Evolutionary conservation across 2,888 invertebrate species (phyloP).

Genomic region (Pseudoips prasinana): DNA sequence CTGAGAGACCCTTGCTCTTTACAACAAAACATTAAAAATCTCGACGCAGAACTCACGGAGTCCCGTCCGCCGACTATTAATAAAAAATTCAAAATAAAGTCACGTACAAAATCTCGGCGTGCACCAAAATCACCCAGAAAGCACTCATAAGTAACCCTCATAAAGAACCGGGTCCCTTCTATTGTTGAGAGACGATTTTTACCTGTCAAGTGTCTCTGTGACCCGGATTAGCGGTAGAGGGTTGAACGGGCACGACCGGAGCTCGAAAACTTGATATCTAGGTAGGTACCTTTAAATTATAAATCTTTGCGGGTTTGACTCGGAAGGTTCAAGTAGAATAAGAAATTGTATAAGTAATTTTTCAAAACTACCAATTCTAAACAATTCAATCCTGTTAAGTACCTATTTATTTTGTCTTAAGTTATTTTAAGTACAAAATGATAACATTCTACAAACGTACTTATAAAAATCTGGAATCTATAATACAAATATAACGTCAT

Average conservation of each 20-base stretch:
- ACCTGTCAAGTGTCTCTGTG: conserved; percentile 47
- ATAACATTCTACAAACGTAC: too few species aligned
- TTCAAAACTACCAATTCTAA: too few species aligned
- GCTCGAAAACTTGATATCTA: conserved; percentile 26
- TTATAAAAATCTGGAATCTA: too few species aligned
- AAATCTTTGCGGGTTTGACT: conserved; percentile 10
- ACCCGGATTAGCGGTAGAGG: conserved; percentile 43
- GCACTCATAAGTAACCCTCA: conserved; percentile 44
- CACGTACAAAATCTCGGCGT: conserved; percentile 26
- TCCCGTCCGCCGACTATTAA: background rate
- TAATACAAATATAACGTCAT: too few species aligned
- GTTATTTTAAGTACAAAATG: too few species aligned
- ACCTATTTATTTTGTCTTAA: too few species aligned
- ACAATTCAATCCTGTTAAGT: too few species aligned
- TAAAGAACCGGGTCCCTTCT: conserved; percentile 41
- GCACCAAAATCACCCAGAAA: conserved; percentile 31
- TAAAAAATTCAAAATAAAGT: conserved; percentile 25
- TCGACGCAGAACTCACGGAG: too few species aligned
- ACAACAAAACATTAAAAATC: conserved; percentile 1
- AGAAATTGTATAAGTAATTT: too few species aligned
- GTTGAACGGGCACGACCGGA: conserved; percentile 29
- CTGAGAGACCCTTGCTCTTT: background rate
- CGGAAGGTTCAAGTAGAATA: conserved; percentile 5
- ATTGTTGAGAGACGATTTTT: conserved; percentile 46
- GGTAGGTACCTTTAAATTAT: conserved; percentile 16